Evolutionary conservation across 1,140 invertebrate genomes (phyloP).

Genomic region (Drosophila sulfurigaster): DNA sequence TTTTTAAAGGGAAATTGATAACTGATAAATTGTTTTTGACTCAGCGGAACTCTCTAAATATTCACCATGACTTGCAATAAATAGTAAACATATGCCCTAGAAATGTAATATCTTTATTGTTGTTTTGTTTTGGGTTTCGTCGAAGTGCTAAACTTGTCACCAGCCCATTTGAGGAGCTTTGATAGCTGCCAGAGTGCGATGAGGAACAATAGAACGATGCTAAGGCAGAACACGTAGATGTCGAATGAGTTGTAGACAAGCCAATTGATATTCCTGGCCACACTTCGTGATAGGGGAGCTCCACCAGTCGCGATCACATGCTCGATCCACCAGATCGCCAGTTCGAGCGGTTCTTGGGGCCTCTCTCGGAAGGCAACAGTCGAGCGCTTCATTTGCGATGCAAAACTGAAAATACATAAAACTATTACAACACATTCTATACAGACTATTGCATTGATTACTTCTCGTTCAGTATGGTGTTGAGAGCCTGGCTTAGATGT

Average conservation of each 20-base stretch:
- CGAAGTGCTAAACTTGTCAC: neutral
- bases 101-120: conserved; percentile 41
- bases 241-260: conserved; percentile 88
- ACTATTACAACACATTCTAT: neutral
- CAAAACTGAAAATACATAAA: conserved; percentile 75
- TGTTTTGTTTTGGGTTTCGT: conserved; percentile 45
- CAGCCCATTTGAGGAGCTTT: conserved; percentile 7
- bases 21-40: neutral
- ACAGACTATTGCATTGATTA: conserved; percentile 11
- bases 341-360: conserved; percentile 85
- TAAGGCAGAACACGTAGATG: conserved; percentile 85
- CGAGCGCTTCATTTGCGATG: conserved; percentile 84
- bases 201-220: conserved; percentile 17
- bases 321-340: conserved; percentile 87
- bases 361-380: conserved; percentile 86
- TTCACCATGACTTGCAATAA: neutral
- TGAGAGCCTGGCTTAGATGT: conserved; percentile 85
- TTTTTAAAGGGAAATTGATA: neutral
- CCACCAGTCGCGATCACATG: conserved; percentile 86
- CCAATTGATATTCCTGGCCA: conserved; percentile 86
- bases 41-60: neutral
- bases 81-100: neutral
- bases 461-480: conserved; percentile 76
- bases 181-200: conserved; percentile 22
- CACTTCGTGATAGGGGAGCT: conserved; percentile 81